These are phyloP conservation scores for Eulemur mongoz DNA, from an alignment of 2,797 vertebrate genomes.

Conservation along the genomic window DNA sequence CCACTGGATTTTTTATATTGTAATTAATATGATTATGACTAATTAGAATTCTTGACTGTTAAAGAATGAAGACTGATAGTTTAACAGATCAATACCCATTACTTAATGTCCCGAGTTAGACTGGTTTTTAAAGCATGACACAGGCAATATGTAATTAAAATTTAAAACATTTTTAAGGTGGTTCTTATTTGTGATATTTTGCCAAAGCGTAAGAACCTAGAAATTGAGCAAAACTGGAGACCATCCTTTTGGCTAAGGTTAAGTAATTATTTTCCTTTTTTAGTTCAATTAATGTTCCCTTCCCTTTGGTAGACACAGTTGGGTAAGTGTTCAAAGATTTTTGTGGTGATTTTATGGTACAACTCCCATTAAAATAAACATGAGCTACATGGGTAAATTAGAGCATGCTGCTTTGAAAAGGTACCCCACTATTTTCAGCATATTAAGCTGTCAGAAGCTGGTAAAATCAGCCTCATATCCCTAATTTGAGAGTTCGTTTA, in stretches of 20 bases:
- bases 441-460: constrained; percentile 61
- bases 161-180: not conserved
- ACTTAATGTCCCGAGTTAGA: not conserved
- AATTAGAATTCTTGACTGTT: constrained; percentile 51
- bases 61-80: not conserved
- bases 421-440: constrained; percentile 69
- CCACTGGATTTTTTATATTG: constrained; percentile 60
- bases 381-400: constrained; percentile 37
- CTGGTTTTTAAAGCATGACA: not conserved
- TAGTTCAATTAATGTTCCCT: constrained; percentile 28
- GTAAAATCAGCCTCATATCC: constrained; percentile 59
- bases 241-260: not conserved
- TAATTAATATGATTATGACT: constrained; percentile 59
- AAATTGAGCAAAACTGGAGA: constrained; percentile 47
- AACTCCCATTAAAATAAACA: constrained; percentile 58
- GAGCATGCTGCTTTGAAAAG: constrained; percentile 61
- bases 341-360: constrained; percentile 55
- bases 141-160: not conserved
- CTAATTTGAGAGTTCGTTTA: constrained; percentile 47
- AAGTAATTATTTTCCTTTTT: constrained; percentile 57
- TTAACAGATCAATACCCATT: constrained; percentile 15
- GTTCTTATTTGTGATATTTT: constrained; percentile 41
- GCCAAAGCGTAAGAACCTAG: not conserved
- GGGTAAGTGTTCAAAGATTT: constrained; percentile 14
- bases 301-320: constrained; percentile 42